Conservation (phyloP, 64 coral and sea anemone species). For the Montipora cactus region DNA sequence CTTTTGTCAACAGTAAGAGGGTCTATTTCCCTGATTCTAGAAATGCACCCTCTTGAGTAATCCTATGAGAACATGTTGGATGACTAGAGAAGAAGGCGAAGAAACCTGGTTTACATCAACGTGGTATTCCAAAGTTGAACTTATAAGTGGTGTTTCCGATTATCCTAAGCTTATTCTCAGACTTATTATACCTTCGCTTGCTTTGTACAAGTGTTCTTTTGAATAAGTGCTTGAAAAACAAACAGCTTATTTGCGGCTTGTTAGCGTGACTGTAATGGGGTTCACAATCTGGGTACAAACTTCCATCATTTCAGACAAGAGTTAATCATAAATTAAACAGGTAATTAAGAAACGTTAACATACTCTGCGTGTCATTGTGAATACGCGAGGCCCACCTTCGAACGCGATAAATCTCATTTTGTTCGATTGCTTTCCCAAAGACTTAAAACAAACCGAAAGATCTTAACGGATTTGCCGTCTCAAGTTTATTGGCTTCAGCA, state of each 20-base stretch:
- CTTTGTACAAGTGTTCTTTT: slow-evolving; percentile 7
- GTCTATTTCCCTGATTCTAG: not conserved
- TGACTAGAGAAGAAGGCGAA: too few species aligned
- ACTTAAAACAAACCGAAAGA: not conserved
- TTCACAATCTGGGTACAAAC: not conserved
- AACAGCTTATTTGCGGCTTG: slow-evolving; percentile 55
- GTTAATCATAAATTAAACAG: not conserved
- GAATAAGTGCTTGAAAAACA: not conserved
- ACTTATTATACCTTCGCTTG: not conserved
- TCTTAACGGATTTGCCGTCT: not conserved
- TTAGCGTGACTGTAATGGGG: not conserved
- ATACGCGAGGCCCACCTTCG: not conserved
- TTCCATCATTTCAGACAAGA: slow-evolving; percentile 2
- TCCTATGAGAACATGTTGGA: too few species aligned
- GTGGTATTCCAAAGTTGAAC: not conserved
- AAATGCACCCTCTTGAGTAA: too few species aligned
- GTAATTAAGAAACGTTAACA: slow-evolving; percentile 9
- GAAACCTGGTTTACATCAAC: too few species aligned
- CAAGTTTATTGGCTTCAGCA: not conserved
- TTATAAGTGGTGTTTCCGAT: not conserved
- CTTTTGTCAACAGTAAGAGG: slow-evolving; percentile 12
- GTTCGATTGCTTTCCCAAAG: not conserved
- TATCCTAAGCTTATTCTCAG: not conserved
- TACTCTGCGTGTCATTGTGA: not conserved
- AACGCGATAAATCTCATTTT: not conserved